Percentiles rank a stretch among this genome's conserved stretches.
Conservation (phyloP, 2,113 vertebrate species). For the Colinus virginianus region DNA sequence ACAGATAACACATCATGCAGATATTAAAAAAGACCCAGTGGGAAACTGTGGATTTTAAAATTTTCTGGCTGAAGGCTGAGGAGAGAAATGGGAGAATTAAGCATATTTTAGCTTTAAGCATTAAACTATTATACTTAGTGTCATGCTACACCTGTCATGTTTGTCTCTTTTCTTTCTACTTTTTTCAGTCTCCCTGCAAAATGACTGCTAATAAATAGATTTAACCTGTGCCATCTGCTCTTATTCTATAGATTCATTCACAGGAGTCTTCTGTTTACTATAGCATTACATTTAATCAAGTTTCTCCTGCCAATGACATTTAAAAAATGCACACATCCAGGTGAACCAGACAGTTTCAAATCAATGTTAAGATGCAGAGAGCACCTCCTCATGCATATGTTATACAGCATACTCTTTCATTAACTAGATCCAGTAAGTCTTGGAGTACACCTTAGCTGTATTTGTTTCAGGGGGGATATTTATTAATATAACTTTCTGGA, state of each 20-base stretch:
- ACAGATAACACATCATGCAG: not conserved
- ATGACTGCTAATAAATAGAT: conserved; percentile 33
- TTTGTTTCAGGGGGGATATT: not conserved
- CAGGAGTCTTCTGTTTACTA: conserved; percentile 9
- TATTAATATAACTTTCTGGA: not conserved
- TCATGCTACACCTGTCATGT: not conserved
- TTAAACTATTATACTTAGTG: not conserved
- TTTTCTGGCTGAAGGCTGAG: not conserved
- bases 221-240: conserved; percentile 61
- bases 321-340: not conserved
- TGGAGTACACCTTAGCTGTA: not conserved
- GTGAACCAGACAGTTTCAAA: not conserved
- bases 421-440: not conserved
- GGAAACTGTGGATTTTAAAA: not conserved
- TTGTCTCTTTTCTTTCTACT: not conserved
- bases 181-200: conserved; percentile 13
- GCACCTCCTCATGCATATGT: not conserved
- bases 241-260: not conserved
- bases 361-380: not conserved
- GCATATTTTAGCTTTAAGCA: not conserved
- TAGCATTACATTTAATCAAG: conserved; percentile 16
- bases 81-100: not conserved
- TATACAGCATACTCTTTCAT: not conserved
- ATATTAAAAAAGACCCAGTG: not conserved
- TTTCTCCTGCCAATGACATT: not conserved